Base-by-base conservation (phyloP, 2,113 vertebrate genomes). In the Sphaerodactylus townsendi region DNA sequence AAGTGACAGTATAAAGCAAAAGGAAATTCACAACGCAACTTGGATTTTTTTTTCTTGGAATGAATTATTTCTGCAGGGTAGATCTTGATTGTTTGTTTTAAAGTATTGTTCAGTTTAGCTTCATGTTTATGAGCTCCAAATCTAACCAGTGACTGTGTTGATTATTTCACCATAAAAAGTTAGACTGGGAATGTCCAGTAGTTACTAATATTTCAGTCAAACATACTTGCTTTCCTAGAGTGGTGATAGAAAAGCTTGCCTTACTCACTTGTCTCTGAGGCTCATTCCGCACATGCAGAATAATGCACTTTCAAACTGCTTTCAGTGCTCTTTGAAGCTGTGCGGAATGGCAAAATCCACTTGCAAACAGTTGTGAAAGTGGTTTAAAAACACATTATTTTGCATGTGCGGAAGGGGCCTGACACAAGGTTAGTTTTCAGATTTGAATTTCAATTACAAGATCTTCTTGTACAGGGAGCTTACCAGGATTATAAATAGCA, bases 1-100 rank as follows among this genome's bases (percentile, higher is more conserved):
- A 88, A 87, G 2, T 46, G 13, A 10, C 82, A 46, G 84, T 77
- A 64, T 81, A 66, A 83, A 64, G 72, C 48, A 72, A 72, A 82
- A 82, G 68, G 28, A 44, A 44, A 13, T 44, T 69, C 28, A 62
- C 37, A 39, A 5, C 72, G 69, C 25, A 44, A 21, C 35, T 62
- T 72, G n/a, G 41, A 69, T 68, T 69, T 6, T 3, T 21, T 25
- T 9, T 30, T 3, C 9, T 14, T 25, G 23, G 39, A 37, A 8
- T 81, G 50, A 72, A 41, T 44, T 28, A 62, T 14, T 62, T 71
- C 28, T 72, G 13, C 35, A 72, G 50, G 75, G 35, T 77, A 25
- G 75, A 13, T 62, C 3, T 77, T 81, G 35, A 41, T 65, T 39
- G 2, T 71, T 56, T 19, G 8, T 69, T 44, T 69, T 69, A 37